A percentile compares a stretch with the other conserved stretches of the same genome.
phyloP scores from a whole-genome alignment of 2,888 invertebrate species.

The Aelia acuminata region DNA sequence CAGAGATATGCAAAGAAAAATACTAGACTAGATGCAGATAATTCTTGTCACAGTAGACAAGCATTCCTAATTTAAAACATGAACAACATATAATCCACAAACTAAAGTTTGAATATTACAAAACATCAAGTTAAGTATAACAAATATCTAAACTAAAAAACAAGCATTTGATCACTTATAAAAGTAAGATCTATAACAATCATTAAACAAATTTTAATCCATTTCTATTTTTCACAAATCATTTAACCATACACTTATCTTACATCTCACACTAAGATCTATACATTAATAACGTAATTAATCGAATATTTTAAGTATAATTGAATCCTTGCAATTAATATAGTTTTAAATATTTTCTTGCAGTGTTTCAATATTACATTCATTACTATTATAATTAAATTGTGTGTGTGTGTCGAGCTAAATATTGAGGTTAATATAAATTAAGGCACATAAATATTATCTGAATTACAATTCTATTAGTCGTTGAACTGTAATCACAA shows the following conservation, averaged over 20 bases:
- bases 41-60: not conserved
- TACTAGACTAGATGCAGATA: not conserved
- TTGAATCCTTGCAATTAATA: not conserved
- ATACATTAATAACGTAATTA: not conserved
- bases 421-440: not conserved
- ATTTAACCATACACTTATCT: not conserved
- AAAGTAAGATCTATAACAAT: not conserved
- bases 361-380: not conserved
- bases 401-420: not conserved
- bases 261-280: not conserved
- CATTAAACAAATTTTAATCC: not conserved
- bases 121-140: not conserved
- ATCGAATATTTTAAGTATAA: not conserved
- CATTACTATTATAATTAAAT: not conserved
- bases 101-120: not conserved
- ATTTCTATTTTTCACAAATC: not conserved
- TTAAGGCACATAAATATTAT: constrained; percentile 49
- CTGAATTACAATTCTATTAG: not conserved
- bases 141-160: not conserved
- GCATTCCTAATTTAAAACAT: not conserved
- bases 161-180: not conserved
- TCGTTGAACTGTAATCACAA: not conserved
- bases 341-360: not conserved
- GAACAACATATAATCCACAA: not conserved
- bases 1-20: not conserved